Conservation (phyloP, 2,888 invertebrate species). For the Herminia tarsipennalis region DNA sequence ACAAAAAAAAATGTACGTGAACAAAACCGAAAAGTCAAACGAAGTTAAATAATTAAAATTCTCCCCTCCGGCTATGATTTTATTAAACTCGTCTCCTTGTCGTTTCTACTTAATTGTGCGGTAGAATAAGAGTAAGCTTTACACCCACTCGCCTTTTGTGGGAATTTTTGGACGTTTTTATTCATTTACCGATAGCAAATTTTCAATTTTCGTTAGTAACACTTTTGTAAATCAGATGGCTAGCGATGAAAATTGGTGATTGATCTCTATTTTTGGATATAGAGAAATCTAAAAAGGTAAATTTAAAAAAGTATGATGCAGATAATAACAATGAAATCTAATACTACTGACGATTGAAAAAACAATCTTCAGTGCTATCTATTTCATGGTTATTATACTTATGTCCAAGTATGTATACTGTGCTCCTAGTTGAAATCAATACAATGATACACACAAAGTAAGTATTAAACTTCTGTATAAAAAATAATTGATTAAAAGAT, state of each 20-base stretch:
- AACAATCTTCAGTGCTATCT: too few species aligned
- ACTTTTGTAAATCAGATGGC: too few species aligned
- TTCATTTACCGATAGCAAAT: too few species aligned
- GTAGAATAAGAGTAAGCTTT: background rate
- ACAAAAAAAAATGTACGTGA: background rate
- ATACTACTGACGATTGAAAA: too few species aligned
- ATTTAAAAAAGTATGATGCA: background rate
- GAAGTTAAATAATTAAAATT: constrained; percentile 13
- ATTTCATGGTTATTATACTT: too few species aligned
- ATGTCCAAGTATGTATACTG: too few species aligned
- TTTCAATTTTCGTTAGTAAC: too few species aligned
- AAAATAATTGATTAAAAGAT: too few species aligned
- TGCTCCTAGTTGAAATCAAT: too few species aligned
- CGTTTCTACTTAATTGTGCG: constrained; percentile 14
- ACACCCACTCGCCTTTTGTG: background rate
- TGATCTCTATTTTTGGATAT: background rate
- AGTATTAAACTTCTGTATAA: too few species aligned
- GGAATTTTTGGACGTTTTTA: background rate
- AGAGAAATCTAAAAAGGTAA: background rate
- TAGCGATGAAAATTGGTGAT: background rate
- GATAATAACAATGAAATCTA: background rate
- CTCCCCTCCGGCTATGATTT: constrained; percentile 8
- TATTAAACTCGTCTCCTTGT: constrained; percentile 10
- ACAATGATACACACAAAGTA: too few species aligned
- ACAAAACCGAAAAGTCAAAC: background rate